A percentile compares a stretch with the other conserved stretches of the same genome.
Conservation (phyloP, 2,113 vertebrate species). For the Spilogale gracilis region DNA sequence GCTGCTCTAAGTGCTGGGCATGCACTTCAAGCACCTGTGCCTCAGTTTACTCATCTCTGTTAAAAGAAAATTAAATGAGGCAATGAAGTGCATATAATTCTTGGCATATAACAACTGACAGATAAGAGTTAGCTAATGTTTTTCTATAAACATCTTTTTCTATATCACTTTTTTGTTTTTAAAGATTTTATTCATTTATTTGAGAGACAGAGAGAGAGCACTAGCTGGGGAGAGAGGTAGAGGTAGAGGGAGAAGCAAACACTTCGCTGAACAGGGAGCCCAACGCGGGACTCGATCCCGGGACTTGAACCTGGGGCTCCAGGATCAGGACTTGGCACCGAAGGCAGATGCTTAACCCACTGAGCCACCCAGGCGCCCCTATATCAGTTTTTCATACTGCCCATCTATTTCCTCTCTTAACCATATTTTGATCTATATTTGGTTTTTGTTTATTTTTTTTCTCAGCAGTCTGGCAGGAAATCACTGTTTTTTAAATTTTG, state of each 20-base stretch:
- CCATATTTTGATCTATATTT: neutral
- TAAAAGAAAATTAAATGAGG: neutral
- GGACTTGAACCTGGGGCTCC: too few relatives aligned
- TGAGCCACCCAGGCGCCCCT: too few relatives aligned
- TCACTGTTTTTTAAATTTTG: neutral
- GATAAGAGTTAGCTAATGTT: neutral
- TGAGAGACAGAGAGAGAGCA: neutral
- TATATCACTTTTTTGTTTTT: neutral
- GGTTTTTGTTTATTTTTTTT: neutral
- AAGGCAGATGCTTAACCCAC: neutral
- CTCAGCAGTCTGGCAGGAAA: neutral
- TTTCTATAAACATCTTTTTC: neutral
- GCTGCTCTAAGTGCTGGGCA: neutral
- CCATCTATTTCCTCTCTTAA: neutral
- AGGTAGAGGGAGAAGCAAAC: neutral
- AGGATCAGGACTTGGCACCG: neutral
- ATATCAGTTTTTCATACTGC: neutral
- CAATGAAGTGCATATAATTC: neutral
- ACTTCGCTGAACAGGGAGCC: neutral
- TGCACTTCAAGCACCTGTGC: neutral
- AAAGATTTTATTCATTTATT: neutral
- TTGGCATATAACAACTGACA: neutral
- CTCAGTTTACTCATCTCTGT: constrained; percentile 8
- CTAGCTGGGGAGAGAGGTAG: neutral
- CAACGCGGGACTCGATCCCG: neutral